Base-by-base conservation (phyloP, 2,113 vertebrate genomes). In the Pseudopipra pipra region DNA sequence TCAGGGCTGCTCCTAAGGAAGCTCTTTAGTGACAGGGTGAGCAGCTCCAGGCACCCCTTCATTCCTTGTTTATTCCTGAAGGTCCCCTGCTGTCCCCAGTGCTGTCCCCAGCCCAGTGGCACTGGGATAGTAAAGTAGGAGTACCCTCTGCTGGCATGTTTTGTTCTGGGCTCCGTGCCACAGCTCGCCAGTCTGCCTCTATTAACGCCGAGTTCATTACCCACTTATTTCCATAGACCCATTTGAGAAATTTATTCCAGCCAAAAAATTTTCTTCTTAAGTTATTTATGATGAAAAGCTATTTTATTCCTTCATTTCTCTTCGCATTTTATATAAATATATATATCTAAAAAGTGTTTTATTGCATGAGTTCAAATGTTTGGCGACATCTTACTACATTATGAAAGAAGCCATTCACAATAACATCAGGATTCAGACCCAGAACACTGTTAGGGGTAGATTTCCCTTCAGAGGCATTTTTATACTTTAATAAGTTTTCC, bases 121-220 rank as follows among this genome's bases (percentile, higher is more conserved):
- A 1, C 56, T 56, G 72, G 37, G 65, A 87, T 79, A 35, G 8
- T 81, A 14, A 80, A 37, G 70, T 70, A 8, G 44, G 79, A 96
- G 85, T 93, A 74, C 94, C 96, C 97, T 95, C 96, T 96, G 76
- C 91, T 96, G 96, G 95, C 74, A 15, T 3, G 17, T 27, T 73
- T n/a, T 75, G 91, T 82, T 68, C 44, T 68, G 33, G 27, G 28
- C 74, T 87, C 56, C 24, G 41, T 58, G 71, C 63, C 49, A 2
- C 8, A 44, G 44, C 85, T 85, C 70, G 35, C 44, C 73, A 8
- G 4, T 10, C 49, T 14, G 43, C 2, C 25, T 4, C 17, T 62
- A 2, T 20, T 9, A 11, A 7, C 6, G 27, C 33, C 0, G 0
- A 35, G 21, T 28, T 30, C 21, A 5, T 47, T 46, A 41, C n/a